Conservation (phyloP, 2,113 vertebrate genomes). For the Myotis yumanensis region DNA sequence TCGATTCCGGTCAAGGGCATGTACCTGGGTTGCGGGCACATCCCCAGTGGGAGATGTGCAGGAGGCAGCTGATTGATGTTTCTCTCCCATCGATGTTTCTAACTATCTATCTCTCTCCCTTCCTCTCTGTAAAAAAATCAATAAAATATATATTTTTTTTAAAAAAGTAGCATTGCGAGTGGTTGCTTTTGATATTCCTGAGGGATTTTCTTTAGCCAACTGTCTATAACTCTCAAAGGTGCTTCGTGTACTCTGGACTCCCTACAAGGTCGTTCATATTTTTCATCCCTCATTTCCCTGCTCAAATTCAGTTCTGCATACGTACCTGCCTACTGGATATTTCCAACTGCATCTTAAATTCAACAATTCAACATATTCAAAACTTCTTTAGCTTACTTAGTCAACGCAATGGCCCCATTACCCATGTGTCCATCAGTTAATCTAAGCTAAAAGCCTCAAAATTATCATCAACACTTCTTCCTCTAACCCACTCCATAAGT, state of each 20-base stretch:
- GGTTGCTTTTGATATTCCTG: neutral
- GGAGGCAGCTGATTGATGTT: no score
- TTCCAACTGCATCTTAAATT: neutral
- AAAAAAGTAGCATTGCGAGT: neutral
- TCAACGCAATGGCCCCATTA: neutral
- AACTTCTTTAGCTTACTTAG: neutral
- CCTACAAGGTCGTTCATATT: neutral
- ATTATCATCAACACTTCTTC: neutral
- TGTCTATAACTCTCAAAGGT: neutral
- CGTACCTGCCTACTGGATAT: neutral
- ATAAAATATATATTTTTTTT: no score
- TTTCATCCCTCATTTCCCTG: neutral
- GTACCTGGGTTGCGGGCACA: no score
- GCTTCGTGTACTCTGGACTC: neutral
- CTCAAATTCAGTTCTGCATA: neutral
- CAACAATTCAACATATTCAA: neutral
- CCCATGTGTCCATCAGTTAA: neutral
- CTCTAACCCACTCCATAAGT: neutral
- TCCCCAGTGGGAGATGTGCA: no score
- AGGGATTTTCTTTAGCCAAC: neutral
- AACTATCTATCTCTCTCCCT: no score
- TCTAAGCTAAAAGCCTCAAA: neutral
- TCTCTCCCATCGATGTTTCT: no score
- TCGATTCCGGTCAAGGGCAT: no score
- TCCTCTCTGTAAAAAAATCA: no score